phyloP scores from a whole-genome alignment of 2,113 vertebrate species.

The Mirza zaza region DNA sequence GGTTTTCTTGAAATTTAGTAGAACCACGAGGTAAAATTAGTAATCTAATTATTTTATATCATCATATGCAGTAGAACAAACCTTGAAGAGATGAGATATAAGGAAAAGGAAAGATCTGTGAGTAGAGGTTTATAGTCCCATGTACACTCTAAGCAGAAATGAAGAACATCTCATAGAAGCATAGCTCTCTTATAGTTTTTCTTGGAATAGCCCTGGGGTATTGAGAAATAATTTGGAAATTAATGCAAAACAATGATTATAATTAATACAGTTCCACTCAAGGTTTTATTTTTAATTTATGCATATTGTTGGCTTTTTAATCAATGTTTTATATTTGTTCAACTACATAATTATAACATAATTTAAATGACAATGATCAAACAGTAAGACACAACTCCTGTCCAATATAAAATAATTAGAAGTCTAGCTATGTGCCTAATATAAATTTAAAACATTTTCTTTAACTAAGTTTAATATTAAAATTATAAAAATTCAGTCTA shows the following conservation, averaged over 20 bases:
- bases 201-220: background rate
- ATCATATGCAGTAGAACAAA: background rate
- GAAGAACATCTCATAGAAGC: background rate
- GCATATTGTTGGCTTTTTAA: background rate
- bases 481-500: background rate
- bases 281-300: background rate
- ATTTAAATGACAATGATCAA: conserved; percentile 13
- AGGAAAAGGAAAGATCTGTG: background rate
- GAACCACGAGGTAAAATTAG: background rate
- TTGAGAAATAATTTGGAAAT: background rate
- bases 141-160: background rate
- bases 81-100: background rate
- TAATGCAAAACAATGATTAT: background rate
- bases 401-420: background rate
- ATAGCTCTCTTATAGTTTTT: background rate
- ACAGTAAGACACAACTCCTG: background rate
- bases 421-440: background rate
- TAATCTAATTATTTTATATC: background rate
- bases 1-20: background rate
- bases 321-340: background rate
- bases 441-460: background rate
- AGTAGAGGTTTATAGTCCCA: background rate
- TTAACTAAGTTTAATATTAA: background rate
- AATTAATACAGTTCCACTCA: background rate
- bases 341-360: background rate